phyloP scores from a whole-genome alignment of 1,140 invertebrate species.

The Drosophila hydei region DNA sequence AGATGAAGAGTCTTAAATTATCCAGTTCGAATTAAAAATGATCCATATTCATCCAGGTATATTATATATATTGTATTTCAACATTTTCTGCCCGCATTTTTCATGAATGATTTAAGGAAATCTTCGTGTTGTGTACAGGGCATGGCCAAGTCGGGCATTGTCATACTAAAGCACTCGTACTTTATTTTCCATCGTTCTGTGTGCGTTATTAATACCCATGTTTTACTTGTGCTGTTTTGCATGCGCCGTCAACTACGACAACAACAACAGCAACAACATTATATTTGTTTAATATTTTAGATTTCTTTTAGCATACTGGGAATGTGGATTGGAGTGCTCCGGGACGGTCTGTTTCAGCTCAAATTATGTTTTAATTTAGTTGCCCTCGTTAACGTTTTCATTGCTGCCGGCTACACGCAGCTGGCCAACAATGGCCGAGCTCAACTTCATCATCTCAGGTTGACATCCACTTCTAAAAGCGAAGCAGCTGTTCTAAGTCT shows the following conservation, averaged over 20 bases:
- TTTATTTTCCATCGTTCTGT: slow-evolving; percentile 29
- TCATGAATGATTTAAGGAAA: not conserved
- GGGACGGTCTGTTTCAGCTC: slow-evolving; percentile 13
- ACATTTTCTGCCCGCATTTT: too few relatives aligned
- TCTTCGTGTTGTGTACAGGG: not conserved
- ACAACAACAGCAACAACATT: slow-evolving; percentile 27
- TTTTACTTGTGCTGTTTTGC: slow-evolving; percentile 61
- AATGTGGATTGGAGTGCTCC: slow-evolving; percentile 15
- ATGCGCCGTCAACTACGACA: slow-evolving; percentile 40
- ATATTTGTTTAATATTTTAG: slow-evolving; percentile 70
- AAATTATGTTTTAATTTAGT: slow-evolving; percentile 75
- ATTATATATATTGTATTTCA: too few relatives aligned
- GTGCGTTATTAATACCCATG: slow-evolving; percentile 69
- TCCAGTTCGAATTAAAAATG: too few relatives aligned
- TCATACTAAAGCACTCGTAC: not conserved
- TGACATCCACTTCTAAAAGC: too few relatives aligned
- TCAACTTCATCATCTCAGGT: not conserved
- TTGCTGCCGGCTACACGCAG: slow-evolving; percentile 26
- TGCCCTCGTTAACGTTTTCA: slow-evolving; percentile 49
- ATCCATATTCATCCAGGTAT: too few relatives aligned
- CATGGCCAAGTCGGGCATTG: not conserved
- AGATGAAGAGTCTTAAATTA: not conserved
- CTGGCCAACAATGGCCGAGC: not conserved
- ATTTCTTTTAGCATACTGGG: slow-evolving; percentile 38
- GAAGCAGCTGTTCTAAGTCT: not conserved